These are phyloP conservation scores for Stercorarius parasiticus DNA, from an alignment of 2,113 vertebrate species.

Conservation along the genomic window DNA sequence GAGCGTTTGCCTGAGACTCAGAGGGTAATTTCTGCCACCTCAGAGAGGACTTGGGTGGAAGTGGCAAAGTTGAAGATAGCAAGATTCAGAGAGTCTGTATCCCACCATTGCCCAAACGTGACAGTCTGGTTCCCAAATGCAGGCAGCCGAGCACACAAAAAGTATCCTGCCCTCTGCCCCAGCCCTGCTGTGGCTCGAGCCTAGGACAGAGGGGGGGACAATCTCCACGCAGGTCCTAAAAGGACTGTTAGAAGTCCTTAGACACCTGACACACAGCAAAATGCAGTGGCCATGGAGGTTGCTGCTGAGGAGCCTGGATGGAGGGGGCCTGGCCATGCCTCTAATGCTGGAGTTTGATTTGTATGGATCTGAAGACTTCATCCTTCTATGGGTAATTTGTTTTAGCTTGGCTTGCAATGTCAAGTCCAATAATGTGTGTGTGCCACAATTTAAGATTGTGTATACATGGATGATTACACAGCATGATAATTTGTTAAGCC, in stretches of 20 bases:
- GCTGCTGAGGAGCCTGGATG: background rate
- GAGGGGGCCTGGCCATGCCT: background rate
- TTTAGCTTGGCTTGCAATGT: background rate
- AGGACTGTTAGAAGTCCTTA: background rate
- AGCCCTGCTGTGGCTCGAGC: background rate
- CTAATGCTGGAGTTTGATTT: fast-evolving
- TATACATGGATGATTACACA: constrained; percentile 36
- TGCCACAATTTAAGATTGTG: background rate
- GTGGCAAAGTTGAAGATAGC: background rate
- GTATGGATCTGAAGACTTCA: background rate
- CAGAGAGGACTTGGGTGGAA: background rate
- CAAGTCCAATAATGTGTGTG: background rate
- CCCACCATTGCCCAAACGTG: background rate
- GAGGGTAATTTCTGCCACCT: background rate
- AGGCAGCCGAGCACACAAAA: background rate
- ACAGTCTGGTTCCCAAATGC: background rate
- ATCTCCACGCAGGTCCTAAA: background rate
- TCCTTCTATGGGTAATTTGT: background rate
- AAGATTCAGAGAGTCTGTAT: background rate
- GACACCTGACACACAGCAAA: background rate
- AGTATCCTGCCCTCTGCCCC: background rate
- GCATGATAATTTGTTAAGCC: background rate
- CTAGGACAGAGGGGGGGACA: background rate
- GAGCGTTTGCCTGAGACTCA: background rate
- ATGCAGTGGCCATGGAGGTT: background rate